A percentile compares a stretch with the other conserved stretches of the same genome.
These are phyloP conservation scores for Microchrysa polita DNA, from an alignment of 2,888 invertebrate genomes.

Conservation along the genomic window DNA sequence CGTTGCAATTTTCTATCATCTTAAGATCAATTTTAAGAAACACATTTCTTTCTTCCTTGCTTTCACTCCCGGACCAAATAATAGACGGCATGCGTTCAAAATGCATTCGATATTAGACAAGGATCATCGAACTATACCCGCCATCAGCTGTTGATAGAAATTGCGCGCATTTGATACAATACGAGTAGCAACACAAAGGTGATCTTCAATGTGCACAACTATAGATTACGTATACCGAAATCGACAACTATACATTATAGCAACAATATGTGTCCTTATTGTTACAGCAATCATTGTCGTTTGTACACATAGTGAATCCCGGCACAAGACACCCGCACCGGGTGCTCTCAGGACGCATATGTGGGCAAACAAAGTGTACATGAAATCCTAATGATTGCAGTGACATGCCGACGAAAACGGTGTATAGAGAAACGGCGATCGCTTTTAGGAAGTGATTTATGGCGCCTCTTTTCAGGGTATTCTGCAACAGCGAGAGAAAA, in stretches of 20 bases:
- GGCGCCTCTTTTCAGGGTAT: conserved; percentile 30
- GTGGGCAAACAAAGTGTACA: conserved; percentile 37
- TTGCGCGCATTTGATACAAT: conserved; percentile 32
- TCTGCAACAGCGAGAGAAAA: no score
- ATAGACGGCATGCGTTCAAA: not conserved
- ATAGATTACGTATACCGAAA: no score
- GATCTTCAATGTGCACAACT: not conserved
- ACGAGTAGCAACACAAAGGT: conserved; percentile 18
- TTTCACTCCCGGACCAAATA: not conserved
- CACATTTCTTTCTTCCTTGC: no score
- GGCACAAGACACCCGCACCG: conserved; percentile 36
- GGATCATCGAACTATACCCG: not conserved
- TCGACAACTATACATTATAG: not conserved
- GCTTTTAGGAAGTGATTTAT: conserved; percentile 39
- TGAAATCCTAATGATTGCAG: conserved; percentile 27
- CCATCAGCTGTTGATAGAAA: conserved; percentile 32
- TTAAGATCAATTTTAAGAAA: no score
- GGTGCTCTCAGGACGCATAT: conserved; percentile 34
- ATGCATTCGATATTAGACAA: not conserved
- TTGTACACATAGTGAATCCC: no score
- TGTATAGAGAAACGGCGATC: not conserved
- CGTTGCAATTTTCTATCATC: no score
- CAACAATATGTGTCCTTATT: not conserved
- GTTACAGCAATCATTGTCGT: not conserved
- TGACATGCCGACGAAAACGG: not conserved